phyloP scores from a whole-genome alignment of 2,888 invertebrate genomes.

The Lycia hirtaria region DNA sequence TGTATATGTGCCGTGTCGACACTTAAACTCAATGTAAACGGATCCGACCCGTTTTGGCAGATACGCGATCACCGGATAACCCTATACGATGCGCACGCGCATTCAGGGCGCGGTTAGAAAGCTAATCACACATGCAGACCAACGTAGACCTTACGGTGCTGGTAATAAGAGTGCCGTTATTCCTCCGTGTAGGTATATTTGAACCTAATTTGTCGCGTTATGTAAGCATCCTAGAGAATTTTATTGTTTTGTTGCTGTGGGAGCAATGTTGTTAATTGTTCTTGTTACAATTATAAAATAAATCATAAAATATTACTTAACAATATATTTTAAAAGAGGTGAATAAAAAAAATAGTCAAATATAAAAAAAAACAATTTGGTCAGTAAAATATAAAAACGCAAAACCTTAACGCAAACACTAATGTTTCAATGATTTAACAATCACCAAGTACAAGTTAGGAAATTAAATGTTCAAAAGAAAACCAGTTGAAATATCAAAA shows the following conservation, averaged over 20 bases:
- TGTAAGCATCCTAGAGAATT: constrained; percentile 36
- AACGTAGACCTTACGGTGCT: constrained; percentile 27
- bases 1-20: constrained; percentile 11
- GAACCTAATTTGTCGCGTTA: constrained; percentile 31
- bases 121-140: constrained; percentile 32
- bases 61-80: constrained; percentile 50
- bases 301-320: no score
- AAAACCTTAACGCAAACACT: no score
- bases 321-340: no score
- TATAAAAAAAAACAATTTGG: no score
- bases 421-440: no score
- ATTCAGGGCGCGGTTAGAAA: constrained; percentile 67
- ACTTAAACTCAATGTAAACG: constrained; percentile 39
- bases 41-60: constrained; percentile 28
- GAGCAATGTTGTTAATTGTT: neutral
- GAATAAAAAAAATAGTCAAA: no score
- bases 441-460: no score
- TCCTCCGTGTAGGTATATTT: constrained; percentile 18
- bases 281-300: neutral
- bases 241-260: constrained; percentile 7
- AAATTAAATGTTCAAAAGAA: no score
- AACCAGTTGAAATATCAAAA: no score
- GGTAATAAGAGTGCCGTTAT: constrained; percentile 19
- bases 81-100: constrained; percentile 24
- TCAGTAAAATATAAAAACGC: no score